Base-by-base conservation (phyloP, 2,797 vertebrate species). In the Ctenopoma kingsleyae region DNA sequence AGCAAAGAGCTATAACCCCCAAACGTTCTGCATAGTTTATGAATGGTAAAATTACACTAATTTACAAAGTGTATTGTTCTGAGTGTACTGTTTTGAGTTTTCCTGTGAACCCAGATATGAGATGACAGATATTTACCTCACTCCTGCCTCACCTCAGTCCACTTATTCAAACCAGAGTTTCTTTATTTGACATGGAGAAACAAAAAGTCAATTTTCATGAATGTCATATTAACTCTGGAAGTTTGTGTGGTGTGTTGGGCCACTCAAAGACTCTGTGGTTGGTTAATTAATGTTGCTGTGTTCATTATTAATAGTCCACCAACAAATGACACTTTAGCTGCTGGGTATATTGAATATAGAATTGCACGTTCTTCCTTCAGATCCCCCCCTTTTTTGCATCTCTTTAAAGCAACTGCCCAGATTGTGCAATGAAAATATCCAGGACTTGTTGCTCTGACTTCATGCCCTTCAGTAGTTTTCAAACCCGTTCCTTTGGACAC, bases 181-280 rank as follows among this genome's bases (percentile, higher is more conserved):
- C 30, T 78, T 83, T 78, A 78, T 78, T 76, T 74, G 19, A 78
- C 44, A 74, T 13, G 4, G 51, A 76, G 55, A 46, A 36, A 78
- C 20, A 53, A 70, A 72, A 58, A 41, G 52, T 58, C 19, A 27
- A 40, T 59, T 68, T n/a, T 76, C 40, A 36, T 44, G 4, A 53
- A 32, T 41, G 11, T 64, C 22, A 65, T 61, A 57, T 73, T 17
- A 68, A 60, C 10, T 55, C 9, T 46, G 15, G 44, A 35, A 52
- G 9, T 48, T 0, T 22, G 35, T 69, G 3, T 35, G 4, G 16
- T 55, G n/a, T 25, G 3, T 17, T 7, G 13, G 8, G 11, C 40
- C 36, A 12, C 23, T 40, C 27, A 58, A 69, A 62, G 27, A 35
- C 25, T 10, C 4, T 53, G 38, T 25, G 27, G 38, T 40, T 57